Evolutionary conservation across 2,888 invertebrate species (phyloP).

Genomic region (Isoperla grammatica): DNA sequence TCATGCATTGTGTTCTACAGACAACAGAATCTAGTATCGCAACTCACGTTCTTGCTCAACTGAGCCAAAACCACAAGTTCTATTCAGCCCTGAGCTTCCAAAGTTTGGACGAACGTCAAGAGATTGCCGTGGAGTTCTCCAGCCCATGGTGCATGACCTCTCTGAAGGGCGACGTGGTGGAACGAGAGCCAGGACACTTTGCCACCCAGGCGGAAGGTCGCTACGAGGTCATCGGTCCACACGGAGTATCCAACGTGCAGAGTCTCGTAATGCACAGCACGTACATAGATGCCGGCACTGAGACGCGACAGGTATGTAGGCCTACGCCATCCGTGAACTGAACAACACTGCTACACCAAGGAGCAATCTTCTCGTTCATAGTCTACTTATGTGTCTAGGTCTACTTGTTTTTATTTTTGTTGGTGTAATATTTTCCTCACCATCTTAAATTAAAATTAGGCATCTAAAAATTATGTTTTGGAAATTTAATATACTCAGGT

Average conservation of each 20-base stretch:
- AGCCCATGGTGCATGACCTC: slow-evolving; percentile 20
- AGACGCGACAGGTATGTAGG: slow-evolving; percentile 18
- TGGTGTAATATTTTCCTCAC: no score
- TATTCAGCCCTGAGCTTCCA: background rate
- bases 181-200: slow-evolving; percentile 32
- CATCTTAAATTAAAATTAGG: no score
- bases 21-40: background rate
- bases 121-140: slow-evolving; percentile 10
- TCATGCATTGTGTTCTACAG: background rate
- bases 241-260: background rate
- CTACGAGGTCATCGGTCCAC: slow-evolving; percentile 3
- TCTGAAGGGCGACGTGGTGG: slow-evolving; percentile 19
- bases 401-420: no score
- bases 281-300: slow-evolving; percentile 33
- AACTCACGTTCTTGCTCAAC: background rate
- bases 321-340: no score
- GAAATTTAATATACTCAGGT: no score
- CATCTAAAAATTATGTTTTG: no score
- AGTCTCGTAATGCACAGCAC: slow-evolving; percentile 31
- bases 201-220: slow-evolving; percentile 19
- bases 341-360: no score
- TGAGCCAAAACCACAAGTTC: background rate
- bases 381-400: no score
- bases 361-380: no score
- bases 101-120: background rate